Evolutionary conservation across 2,113 vertebrate genomes (phyloP).

Genomic region (Scolopax mira): DNA sequence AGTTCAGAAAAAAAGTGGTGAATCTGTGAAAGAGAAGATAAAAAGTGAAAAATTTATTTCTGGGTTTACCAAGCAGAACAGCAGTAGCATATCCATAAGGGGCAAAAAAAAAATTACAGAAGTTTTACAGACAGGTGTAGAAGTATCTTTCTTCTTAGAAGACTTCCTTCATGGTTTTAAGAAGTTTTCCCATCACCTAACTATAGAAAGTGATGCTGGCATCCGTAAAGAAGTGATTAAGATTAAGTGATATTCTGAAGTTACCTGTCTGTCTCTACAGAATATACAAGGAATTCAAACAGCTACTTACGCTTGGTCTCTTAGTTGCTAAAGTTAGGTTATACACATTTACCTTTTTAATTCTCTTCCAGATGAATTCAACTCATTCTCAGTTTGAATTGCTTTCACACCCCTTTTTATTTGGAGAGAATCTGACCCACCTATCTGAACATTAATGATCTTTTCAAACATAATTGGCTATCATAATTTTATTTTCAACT

Average conservation of each 20-base stretch:
- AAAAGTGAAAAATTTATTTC: neutral
- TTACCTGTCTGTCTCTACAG: neutral
- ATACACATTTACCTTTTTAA: neutral
- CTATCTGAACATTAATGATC: neutral
- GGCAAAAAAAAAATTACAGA: neutral
- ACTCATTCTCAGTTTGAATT: neutral
- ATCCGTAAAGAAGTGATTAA: neutral
- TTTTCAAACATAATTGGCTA: neutral
- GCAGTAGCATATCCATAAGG: neutral
- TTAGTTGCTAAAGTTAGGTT: neutral
- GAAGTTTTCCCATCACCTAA: neutral
- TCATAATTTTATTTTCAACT: conserved; percentile 6
- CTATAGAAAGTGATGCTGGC: neutral
- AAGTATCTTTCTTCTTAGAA: neutral
- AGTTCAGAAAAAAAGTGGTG: neutral
- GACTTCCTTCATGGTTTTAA: neutral
- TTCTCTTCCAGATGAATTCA: neutral
- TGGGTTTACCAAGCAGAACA: neutral
- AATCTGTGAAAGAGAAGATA: neutral
- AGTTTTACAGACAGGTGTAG: neutral
- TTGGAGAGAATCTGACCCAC: neutral
- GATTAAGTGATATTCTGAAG: neutral
- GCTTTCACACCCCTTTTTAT: neutral
- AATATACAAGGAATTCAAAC: neutral
- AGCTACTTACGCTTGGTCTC: neutral